A percentile compares a stretch with the other conserved stretches of the same genome.
Evolutionary conservation across 2,113 vertebrate genomes (phyloP).

Genomic region (Trochalopteron elliotii): DNA sequence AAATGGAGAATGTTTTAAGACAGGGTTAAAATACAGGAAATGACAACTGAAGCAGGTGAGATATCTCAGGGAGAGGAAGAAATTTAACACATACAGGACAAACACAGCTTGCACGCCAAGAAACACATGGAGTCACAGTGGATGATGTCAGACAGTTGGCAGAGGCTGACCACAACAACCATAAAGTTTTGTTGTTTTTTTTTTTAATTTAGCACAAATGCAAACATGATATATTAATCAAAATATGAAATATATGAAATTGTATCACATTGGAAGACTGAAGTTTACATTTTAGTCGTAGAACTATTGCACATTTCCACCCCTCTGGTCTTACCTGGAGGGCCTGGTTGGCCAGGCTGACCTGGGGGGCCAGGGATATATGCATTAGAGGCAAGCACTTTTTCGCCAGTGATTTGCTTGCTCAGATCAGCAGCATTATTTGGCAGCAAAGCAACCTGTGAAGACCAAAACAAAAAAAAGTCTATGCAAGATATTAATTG

Average conservation of each 20-base stretch:
- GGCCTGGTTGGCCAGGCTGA: conserved; percentile 83
- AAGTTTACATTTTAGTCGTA: background rate
- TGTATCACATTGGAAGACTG: background rate
- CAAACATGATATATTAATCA: background rate
- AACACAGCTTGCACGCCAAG: background rate
- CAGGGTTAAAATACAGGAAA: background rate
- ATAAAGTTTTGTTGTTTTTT: background rate
- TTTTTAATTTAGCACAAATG: background rate
- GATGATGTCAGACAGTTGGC: background rate
- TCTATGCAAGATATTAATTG: background rate
- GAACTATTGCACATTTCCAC: background rate
- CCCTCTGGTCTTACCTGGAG: conserved; percentile 79
- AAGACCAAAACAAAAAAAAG: background rate
- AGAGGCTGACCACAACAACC: background rate
- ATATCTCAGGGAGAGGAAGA: background rate
- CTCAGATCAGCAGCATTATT: conserved; percentile 84
- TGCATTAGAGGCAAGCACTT: conserved; percentile 81
- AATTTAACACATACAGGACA: background rate
- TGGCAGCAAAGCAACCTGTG: conserved; percentile 87
- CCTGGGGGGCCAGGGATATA: conserved; percentile 88
- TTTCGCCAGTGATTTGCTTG: conserved; percentile 88
- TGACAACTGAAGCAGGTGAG: background rate
- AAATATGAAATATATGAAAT: background rate
- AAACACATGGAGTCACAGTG: background rate
- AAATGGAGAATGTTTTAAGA: background rate